Conservation (phyloP, 2,888 invertebrate species). For the Nomada lathburiana region DNA sequence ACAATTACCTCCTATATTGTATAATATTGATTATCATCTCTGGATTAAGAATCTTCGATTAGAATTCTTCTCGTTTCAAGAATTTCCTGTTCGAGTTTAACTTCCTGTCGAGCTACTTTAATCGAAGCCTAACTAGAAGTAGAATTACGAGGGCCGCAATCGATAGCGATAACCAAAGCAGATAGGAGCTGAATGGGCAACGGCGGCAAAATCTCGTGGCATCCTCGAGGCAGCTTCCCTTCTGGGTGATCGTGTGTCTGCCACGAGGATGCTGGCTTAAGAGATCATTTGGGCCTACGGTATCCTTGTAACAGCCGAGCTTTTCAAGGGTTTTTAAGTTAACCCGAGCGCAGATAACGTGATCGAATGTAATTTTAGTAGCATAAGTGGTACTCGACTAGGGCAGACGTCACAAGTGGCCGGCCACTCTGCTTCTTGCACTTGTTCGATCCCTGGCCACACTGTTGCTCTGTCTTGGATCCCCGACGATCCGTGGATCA, state of each 20-base stretch:
- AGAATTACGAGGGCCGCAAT: conserved; percentile 14
- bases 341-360: conserved; percentile 81
- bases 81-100: background rate
- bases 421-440: conserved; percentile 77
- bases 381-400: conserved; percentile 83
- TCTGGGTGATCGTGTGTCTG: conserved; percentile 58
- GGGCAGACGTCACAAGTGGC: conserved; percentile 83
- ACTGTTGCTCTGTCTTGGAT: conserved; percentile 62
- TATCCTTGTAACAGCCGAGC: conserved; percentile 73
- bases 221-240: conserved; percentile 25
- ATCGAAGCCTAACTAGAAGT: background rate
- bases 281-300: conserved; percentile 74
- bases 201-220: conserved; percentile 22
- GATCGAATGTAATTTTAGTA: conserved; percentile 84
- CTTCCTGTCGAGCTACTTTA: background rate
- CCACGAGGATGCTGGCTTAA: conserved; percentile 69
- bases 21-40: too few species aligned
- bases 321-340: conserved; percentile 81
- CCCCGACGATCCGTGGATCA: conserved; percentile 56
- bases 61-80: background rate
- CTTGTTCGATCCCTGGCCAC: conserved; percentile 76
- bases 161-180: conserved; percentile 22
- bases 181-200: conserved; percentile 3
- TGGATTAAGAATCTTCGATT: background rate
- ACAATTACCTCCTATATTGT: too few species aligned